phyloP scores from a whole-genome alignment of 2,113 vertebrate species.

The Hepsetus odoe region DNA sequence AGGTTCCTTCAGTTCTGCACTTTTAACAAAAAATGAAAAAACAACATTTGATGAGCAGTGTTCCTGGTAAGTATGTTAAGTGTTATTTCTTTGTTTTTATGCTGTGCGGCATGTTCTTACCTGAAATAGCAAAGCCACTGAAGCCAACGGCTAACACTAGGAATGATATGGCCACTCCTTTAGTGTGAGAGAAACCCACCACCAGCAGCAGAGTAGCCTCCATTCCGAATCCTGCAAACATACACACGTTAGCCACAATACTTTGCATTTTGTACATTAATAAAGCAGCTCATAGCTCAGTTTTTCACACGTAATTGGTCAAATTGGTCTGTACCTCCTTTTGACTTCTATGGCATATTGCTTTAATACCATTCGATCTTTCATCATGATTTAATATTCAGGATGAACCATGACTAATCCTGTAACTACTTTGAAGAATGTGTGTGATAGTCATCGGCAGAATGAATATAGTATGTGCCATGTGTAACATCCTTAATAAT shows the following conservation, averaged over 20 bases:
- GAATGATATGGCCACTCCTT: slow-evolving; percentile 86
- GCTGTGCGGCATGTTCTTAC: slow-evolving; percentile 60
- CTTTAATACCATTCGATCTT: too few species aligned
- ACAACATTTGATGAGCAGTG: neutral
- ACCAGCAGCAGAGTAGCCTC: slow-evolving; percentile 89
- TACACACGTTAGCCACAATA: neutral
- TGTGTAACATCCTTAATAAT: too few species aligned
- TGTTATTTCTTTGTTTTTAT: neutral
- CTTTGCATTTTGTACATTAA: neutral
- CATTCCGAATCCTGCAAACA: slow-evolving; percentile 86
- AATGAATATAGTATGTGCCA: too few species aligned
- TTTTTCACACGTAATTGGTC: too few species aligned
- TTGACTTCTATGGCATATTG: too few species aligned
- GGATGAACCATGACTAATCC: too few species aligned
- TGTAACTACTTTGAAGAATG: neutral
- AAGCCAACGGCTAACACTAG: slow-evolving; percentile 89
- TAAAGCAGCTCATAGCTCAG: too few species aligned
- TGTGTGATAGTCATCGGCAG: too few species aligned
- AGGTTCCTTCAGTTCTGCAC: too few species aligned
- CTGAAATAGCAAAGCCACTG: slow-evolving; percentile 92
- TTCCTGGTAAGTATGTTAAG: neutral
- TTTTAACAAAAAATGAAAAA: too few species aligned
- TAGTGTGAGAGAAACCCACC: slow-evolving; percentile 89
- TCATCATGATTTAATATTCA: too few species aligned
- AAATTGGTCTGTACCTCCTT: too few species aligned